Evolutionary conservation across 2,113 vertebrate species (phyloP).

Genomic region (Astatoreochromis straeleni): DNA sequence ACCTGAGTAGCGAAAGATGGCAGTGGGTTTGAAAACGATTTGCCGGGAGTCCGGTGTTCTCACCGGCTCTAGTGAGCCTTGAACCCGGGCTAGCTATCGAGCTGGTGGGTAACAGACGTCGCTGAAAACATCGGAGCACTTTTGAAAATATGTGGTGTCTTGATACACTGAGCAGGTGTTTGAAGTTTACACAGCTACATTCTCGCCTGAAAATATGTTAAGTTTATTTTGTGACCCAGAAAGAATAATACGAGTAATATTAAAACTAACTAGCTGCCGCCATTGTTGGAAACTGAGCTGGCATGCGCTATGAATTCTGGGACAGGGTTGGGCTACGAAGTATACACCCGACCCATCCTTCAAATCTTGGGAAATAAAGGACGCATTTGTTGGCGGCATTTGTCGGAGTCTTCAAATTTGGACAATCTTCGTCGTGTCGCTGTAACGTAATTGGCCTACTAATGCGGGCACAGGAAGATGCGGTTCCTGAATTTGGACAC

Average conservation of each 20-base stretch:
- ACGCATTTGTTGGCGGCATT: background rate
- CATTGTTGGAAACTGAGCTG: background rate
- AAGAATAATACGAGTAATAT: background rate
- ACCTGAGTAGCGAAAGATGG: background rate
- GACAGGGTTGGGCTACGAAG: background rate
- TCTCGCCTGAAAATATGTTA: background rate
- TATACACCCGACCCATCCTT: background rate
- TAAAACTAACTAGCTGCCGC: background rate
- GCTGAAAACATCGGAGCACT: accelerated
- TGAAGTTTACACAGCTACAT: background rate
- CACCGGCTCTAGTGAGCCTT: too few relatives aligned
- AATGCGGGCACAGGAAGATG: background rate
- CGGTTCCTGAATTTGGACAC: background rate
- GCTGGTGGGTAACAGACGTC: background rate
- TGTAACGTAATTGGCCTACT: background rate
- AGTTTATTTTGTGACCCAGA: background rate
- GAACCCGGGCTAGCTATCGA: too few relatives aligned
- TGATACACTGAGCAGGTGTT: accelerated
- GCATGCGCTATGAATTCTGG: background rate
- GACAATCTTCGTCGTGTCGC: background rate
- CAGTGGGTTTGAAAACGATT: too few relatives aligned
- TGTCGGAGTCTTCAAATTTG: background rate
- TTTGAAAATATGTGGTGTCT: background rate
- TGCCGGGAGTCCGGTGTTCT: too few relatives aligned
- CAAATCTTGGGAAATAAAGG: background rate